These are phyloP conservation scores for Gonatopus flavifemur DNA, from an alignment of 1,140 invertebrate genomes.

Conservation along the genomic window DNA sequence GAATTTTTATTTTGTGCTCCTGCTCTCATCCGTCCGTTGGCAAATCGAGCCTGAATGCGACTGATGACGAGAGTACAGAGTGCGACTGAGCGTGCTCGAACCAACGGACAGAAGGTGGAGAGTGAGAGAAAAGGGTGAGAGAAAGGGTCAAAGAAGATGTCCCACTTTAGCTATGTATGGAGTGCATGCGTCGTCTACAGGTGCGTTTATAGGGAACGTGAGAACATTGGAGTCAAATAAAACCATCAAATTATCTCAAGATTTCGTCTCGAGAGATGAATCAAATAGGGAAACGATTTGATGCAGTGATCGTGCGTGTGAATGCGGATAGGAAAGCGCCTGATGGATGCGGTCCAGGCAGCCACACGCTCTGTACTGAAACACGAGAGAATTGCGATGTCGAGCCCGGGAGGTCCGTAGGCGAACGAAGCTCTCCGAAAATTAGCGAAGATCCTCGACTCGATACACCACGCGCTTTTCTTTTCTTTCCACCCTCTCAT, in stretches of 20 bases:
- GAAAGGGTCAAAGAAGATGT: too few species aligned
- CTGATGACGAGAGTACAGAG: too few species aligned
- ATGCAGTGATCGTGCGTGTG: constrained; percentile 4
- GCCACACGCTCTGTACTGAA: constrained; percentile 30
- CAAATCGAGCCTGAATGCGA: too few species aligned
- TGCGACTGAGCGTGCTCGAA: too few species aligned
- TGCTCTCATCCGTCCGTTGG: too few species aligned
- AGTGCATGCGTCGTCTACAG: too few species aligned
- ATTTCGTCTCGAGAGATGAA: background rate
- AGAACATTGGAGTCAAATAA: background rate
- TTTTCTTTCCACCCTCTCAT: background rate
- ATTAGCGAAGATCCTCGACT: constrained; percentile 52
- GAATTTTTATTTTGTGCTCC: too few species aligned
- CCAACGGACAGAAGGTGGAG: too few species aligned
- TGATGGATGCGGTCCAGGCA: constrained; percentile 26
- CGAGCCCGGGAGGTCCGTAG: constrained; percentile 36
- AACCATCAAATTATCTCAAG: constrained; percentile 8
- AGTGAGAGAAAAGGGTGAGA: background rate
- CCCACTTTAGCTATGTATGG: too few species aligned
- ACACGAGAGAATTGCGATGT: constrained; percentile 7
- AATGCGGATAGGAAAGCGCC: constrained; percentile 18
- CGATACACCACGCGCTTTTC: constrained; percentile 32
- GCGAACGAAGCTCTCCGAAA: constrained; percentile 44
- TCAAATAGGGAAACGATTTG: background rate
- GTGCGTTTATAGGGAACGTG: background rate